A percentile compares a stretch with the other conserved stretches of the same genome.
Conservation (phyloP, 2,888 invertebrate genomes). For the Perizoma affinitatum region DNA sequence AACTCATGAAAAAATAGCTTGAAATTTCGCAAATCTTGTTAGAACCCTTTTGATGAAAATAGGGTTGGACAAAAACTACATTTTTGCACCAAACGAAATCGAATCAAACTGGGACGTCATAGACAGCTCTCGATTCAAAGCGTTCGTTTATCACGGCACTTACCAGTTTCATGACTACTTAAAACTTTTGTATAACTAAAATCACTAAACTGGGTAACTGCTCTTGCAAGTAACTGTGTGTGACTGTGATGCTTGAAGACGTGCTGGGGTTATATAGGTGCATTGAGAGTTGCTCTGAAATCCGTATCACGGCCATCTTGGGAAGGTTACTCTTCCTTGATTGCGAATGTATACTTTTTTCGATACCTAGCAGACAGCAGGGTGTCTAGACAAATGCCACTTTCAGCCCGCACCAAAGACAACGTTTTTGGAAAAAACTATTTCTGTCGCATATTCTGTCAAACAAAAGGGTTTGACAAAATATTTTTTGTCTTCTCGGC, state of each 20-base stretch:
- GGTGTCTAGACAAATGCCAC: not conserved
- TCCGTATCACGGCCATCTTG: slow-evolving; percentile 71
- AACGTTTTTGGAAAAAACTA: no score
- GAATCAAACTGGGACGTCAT: no score
- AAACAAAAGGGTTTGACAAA: no score
- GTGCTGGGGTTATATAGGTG: slow-evolving; percentile 68
- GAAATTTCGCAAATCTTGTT: no score
- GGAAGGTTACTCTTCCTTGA: slow-evolving; percentile 60
- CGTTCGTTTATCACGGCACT: slow-evolving; percentile 44
- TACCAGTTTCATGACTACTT: slow-evolving; percentile 76
- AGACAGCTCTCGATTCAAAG: no score
- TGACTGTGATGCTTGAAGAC: slow-evolving; percentile 68
- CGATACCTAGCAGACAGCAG: slow-evolving; percentile 1
- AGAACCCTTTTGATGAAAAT: no score
- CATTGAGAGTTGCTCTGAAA: slow-evolving; percentile 60
- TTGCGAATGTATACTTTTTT: slow-evolving; percentile 50
- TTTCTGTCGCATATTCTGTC: no score
- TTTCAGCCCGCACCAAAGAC: no score
- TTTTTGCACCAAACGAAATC: no score
- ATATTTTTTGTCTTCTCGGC: no score
- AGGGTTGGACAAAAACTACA: no score
- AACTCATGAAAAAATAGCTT: no score
- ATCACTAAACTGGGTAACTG: slow-evolving; percentile 46
- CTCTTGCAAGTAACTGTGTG: slow-evolving; percentile 53
- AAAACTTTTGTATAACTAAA: slow-evolving; percentile 18